Percentiles rank a stretch among this genome's conserved stretches.
Conservation (phyloP, 2,888 invertebrate genomes). For the Leptopilina myrica region DNA sequence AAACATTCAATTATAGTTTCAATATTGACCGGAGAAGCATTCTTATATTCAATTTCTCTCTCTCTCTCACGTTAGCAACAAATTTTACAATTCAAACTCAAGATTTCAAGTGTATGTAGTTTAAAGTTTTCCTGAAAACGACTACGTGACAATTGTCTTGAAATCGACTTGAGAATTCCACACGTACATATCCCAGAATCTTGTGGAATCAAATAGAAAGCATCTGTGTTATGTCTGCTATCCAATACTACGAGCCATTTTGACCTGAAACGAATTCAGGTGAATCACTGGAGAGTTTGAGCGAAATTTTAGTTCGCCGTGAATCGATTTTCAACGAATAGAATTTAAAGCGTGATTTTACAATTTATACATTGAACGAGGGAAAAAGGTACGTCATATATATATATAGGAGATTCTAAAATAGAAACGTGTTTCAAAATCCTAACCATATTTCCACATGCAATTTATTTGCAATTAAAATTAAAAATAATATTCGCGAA, state of each 20-base stretch:
- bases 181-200: conserved; percentile 19
- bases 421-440: too few relatives aligned
- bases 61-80: too few relatives aligned
- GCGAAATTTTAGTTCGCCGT: conserved; percentile 11
- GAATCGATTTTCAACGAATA: conserved; percentile 15
- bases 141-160: conserved; percentile 19
- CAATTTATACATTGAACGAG: neutral
- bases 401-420: too few relatives aligned
- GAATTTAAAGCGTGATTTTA: conserved; percentile 5
- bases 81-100: neutral
- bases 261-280: neutral
- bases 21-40: neutral
- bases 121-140: conserved; percentile 13
- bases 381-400: neutral
- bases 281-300: conserved; percentile 21
- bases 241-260: conserved; percentile 28
- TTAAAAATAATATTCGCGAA: too few relatives aligned
- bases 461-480: too few relatives aligned
- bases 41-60: too few relatives aligned
- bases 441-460: too few relatives aligned
- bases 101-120: neutral
- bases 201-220: conserved; percentile 29
- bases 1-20: neutral
- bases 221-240: conserved; percentile 20
- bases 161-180: conserved; percentile 16